Evolutionary conservation across 2,888 invertebrate genomes (phyloP).

Genomic region (Dinocampus coccinellae): DNA sequence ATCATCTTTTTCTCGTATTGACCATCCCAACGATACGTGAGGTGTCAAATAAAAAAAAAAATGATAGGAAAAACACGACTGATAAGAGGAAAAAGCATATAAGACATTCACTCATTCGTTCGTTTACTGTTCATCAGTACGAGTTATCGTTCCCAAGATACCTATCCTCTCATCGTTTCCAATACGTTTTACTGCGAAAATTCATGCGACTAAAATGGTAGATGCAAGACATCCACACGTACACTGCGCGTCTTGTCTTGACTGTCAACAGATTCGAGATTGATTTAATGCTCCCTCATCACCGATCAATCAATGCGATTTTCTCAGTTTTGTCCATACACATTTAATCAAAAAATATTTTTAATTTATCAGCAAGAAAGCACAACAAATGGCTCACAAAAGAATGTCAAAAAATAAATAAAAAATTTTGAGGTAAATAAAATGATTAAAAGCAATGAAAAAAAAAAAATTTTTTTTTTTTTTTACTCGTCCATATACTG

Average conservation of each 20-base stretch:
- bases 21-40: slow-evolving; percentile 18
- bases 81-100: slow-evolving; percentile 10
- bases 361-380: no score
- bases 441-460: slow-evolving; percentile 24
- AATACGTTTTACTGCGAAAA: slow-evolving; percentile 45
- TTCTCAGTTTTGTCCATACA: slow-evolving; percentile 20
- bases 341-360: not conserved
- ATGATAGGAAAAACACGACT: not conserved
- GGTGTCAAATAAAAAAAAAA: no score
- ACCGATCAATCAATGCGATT: slow-evolving; percentile 11
- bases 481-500: slow-evolving; percentile 22
- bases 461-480: slow-evolving; percentile 53
- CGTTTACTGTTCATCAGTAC: no score
- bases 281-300: slow-evolving; percentile 21
- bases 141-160: slow-evolving; percentile 48
- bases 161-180: slow-evolving; percentile 30
- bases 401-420: not conserved
- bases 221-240: not conserved
- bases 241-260: not conserved
- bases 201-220: slow-evolving; percentile 35
- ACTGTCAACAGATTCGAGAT: slow-evolving; percentile 4
- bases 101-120: not conserved
- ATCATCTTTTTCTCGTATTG: slow-evolving; percentile 10
- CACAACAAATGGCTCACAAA: slow-evolving; percentile 11
- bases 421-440: no score